These are phyloP conservation scores for Gymnopithys bicolor DNA, from an alignment of 2,797 vertebrate genomes.

Conservation along the genomic window DNA sequence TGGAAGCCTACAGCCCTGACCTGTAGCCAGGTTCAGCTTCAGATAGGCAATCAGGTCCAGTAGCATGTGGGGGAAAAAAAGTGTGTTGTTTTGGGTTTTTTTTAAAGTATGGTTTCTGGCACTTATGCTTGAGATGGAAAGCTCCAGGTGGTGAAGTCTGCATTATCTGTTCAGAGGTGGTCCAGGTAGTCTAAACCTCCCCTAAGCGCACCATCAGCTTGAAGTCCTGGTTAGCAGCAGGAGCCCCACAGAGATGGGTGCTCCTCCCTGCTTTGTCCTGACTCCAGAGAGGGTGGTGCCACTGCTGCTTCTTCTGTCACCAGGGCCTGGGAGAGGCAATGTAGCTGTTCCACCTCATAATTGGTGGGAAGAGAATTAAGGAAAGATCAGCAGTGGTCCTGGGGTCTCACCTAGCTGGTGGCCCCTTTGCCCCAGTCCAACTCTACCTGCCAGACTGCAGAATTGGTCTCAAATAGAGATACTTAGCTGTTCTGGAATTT, in stretches of 20 bases:
- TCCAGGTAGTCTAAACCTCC: neutral
- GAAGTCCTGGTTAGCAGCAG: neutral
- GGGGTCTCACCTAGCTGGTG: neutral
- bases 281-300: neutral
- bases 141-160: neutral
- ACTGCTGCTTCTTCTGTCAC: neutral
- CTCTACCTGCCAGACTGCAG: neutral
- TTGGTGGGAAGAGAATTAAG: neutral
- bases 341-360: neutral
- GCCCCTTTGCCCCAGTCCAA: neutral
- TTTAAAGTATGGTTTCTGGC: neutral
- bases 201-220: neutral
- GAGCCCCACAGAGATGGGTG: neutral
- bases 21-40: neutral
- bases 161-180: neutral
- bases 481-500: neutral
- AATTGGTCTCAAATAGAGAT: neutral
- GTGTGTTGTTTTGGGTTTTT: neutral
- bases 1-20: neutral
- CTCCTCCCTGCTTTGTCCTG: neutral
- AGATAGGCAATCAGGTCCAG: neutral
- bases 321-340: accelerated
- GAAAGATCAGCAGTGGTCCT: neutral
- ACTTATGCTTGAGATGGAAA: neutral
- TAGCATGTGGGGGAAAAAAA: neutral